Evolutionary conservation across 2,888 invertebrate genomes (phyloP), one percentile per base, ranked within the genome.

Genomic region (Timema cristinae): DNA sequence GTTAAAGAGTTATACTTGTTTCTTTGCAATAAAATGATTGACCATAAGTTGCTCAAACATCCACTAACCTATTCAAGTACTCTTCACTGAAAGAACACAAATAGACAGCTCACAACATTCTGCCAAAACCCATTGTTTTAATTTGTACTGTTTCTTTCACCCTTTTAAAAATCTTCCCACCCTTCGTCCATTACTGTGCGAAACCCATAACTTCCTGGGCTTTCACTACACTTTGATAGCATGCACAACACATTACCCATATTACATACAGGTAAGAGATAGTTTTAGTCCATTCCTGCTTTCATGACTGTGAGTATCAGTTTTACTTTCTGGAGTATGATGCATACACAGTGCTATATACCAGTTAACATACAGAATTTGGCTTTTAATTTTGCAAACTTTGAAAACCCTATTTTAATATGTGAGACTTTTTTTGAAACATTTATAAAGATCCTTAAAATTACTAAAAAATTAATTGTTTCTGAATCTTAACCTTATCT

Each of bases 311-410:
- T 4, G 4, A 32, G 32, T 16, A 63, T 63, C 63, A 63, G 63
- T 63, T 63, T 63, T 63, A 15, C 63, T 16, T 63, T 63, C 63
- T 63, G 63, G 63, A 47, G 63, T 48, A 7, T 63, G 63, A 63
- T 63, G 63, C 32, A 32, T 32, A 32, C 32, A 32, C 32, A 32
- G 32, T 32, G 32, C 32, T 4, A 32, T 32, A 32, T 47, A 63
- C 63, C 63, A 63, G 0, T 63, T 63, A 63, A 63, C 63, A 63
- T 10, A 63, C 63, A 63, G 32, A 16, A 63, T 16, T 63, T 63
- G 63, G 63, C 16, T 16, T 16, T 16, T 7, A 63, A 48, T 63
- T 63, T 16, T 63, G 63, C 63, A 63, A 63, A 63, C 63, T 63
- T 63, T 9, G 63, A 63, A 16, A 15, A 63, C 5, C 63, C 63